Evolutionary conservation across 2,888 invertebrate species (phyloP).

Genomic region (Horisme vitalbata): DNA sequence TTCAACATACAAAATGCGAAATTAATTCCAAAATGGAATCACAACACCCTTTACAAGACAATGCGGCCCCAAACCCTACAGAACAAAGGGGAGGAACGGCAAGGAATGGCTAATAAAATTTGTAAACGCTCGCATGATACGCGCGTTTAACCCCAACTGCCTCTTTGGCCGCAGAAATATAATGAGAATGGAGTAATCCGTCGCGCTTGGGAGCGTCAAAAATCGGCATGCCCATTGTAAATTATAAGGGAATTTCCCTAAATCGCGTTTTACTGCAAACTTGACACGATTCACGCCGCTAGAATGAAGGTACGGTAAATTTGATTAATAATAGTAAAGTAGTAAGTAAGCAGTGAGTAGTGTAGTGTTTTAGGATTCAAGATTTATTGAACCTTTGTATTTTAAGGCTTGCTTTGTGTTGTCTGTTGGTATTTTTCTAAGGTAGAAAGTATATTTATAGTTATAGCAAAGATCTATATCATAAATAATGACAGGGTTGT

Average conservation of each 20-base stretch:
- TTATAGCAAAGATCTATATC: too few relatives aligned
- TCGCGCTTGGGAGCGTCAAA: conserved; percentile 51
- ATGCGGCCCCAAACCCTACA: conserved; percentile 33
- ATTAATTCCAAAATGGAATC: conserved; percentile 24
- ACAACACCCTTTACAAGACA: conserved; percentile 30
- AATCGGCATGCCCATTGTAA: conserved; percentile 32
- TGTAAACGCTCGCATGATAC: conserved; percentile 76
- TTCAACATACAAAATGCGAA: conserved; percentile 25
- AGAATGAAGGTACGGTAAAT: not conserved
- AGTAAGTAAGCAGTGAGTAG: too few relatives aligned
- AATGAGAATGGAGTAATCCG: conserved; percentile 64
- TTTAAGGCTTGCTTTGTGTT: too few relatives aligned
- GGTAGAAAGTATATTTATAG: too few relatives aligned
- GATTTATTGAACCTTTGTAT: too few relatives aligned
- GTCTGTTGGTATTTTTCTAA: too few relatives aligned
- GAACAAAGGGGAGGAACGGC: conserved; percentile 61
- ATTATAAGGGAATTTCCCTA: conserved; percentile 13
- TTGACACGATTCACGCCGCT: conserved; percentile 11
- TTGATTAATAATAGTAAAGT: too few relatives aligned
- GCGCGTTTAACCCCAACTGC: conserved; percentile 70
- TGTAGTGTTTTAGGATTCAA: too few relatives aligned
- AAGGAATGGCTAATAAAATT: conserved; percentile 73
- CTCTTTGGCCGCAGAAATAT: conserved; percentile 57
- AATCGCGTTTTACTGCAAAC: conserved; percentile 8
- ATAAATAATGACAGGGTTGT: too few relatives aligned